A percentile compares a stretch with the other conserved stretches of the same genome.
Evolutionary conservation across 2,113 vertebrate genomes (phyloP).

Genomic region (Cavia porcellus): DNA sequence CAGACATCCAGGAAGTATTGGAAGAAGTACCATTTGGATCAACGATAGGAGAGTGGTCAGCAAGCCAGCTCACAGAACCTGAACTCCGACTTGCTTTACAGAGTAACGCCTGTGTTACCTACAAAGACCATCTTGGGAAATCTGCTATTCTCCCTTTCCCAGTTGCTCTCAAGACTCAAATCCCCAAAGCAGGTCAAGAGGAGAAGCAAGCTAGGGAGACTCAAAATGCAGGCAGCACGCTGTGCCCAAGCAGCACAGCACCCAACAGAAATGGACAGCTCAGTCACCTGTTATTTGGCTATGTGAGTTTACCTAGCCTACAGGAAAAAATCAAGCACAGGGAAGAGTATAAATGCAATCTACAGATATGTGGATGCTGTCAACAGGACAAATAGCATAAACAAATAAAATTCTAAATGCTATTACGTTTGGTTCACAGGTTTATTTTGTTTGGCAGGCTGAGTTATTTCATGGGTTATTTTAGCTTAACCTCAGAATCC

Average conservation of each 20-base stretch:
- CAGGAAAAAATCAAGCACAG: fast-evolving
- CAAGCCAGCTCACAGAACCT: background rate
- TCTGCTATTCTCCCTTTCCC: background rate
- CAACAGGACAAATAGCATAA: background rate
- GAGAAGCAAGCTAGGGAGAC: background rate
- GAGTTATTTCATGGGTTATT: conserved; percentile 24
- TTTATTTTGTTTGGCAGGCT: background rate
- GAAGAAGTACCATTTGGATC: background rate
- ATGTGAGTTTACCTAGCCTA: background rate
- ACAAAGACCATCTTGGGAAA: background rate
- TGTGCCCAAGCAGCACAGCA: background rate
- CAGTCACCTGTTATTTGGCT: background rate
- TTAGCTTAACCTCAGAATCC: conserved; percentile 38
- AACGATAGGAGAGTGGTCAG: background rate
- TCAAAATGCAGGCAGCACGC: background rate
- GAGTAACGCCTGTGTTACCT: background rate
- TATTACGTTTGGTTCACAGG: background rate
- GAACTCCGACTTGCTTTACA: background rate
- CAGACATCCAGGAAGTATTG: background rate
- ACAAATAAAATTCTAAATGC: background rate
- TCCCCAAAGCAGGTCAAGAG: background rate
- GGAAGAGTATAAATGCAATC: background rate
- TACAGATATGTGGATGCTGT: background rate
- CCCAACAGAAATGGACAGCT: background rate
- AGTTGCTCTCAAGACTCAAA: background rate